Conservation (phyloP, 2,888 invertebrate genomes). For the Morpho achilles region DNA sequence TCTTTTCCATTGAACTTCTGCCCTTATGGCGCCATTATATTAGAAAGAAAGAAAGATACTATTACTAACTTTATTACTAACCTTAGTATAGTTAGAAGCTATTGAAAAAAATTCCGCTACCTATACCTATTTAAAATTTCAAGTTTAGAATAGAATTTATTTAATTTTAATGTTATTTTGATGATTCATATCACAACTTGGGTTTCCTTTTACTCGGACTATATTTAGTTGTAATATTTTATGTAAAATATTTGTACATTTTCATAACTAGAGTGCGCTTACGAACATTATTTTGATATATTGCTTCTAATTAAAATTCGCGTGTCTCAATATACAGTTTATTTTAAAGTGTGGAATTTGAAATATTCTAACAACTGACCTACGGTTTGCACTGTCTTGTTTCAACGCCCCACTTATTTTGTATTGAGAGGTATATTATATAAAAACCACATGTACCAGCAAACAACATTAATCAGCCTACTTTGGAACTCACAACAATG, state of each 20-base stretch:
- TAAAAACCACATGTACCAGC: slow-evolving; percentile 25
- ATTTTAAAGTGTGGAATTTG: background rate
- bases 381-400: slow-evolving; percentile 10
- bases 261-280: background rate
- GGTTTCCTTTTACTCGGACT: too few relatives aligned
- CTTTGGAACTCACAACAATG: slow-evolving; percentile 49
- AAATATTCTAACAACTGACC: slow-evolving; percentile 17
- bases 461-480: slow-evolving; percentile 54
- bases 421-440: slow-evolving; percentile 20
- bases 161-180: too few relatives aligned
- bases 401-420: slow-evolving; percentile 20
- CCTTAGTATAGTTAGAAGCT: too few relatives aligned
- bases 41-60: too few relatives aligned
- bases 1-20: too few relatives aligned
- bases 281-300: background rate
- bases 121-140: too few relatives aligned
- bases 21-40: too few relatives aligned
- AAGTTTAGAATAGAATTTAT: too few relatives aligned
- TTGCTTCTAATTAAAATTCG: slow-evolving; percentile 1
- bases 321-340: slow-evolving; percentile 2
- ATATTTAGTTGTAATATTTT: too few relatives aligned
- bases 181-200: too few relatives aligned
- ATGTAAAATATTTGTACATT: background rate
- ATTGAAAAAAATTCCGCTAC: too few relatives aligned
- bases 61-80: too few relatives aligned